A percentile compares a stretch with the other conserved stretches of the same genome.
Conservation (phyloP, 2,888 invertebrate genomes). For the Patella ulyssiponensis region DNA sequence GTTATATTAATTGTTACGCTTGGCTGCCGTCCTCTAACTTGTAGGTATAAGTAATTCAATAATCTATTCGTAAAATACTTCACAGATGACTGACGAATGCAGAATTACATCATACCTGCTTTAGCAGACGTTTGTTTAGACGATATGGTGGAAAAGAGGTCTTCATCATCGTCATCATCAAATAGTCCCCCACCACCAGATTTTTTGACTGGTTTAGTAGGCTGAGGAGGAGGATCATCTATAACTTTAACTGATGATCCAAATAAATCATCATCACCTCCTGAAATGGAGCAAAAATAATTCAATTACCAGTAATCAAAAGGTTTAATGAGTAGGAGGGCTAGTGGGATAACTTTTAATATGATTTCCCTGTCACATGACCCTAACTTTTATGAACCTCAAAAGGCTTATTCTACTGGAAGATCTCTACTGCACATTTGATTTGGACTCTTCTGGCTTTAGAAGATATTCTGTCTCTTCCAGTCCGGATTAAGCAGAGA, state of each 20-base stretch:
- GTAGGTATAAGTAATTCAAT: slow-evolving; percentile 16
- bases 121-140: slow-evolving; percentile 25
- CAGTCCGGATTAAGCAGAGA: no score
- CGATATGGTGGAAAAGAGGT: slow-evolving; percentile 43
- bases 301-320: background rate
- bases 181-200: slow-evolving; percentile 21
- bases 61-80: no score
- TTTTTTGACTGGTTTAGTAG: background rate
- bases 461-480: no score
- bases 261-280: slow-evolving; percentile 25
- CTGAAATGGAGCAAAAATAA: slow-evolving; percentile 10
- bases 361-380: no score
- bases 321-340: background rate
- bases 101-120: background rate
- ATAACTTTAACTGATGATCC: background rate
- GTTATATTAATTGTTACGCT: background rate
- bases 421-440: no score
- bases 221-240: background rate
- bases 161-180: slow-evolving; percentile 47
- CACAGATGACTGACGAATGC: no score
- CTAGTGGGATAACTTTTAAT: no score
- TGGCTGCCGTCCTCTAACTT: slow-evolving; percentile 3
- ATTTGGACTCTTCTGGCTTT: no score
- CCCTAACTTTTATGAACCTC: no score
- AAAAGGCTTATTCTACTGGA: no score